Percentiles rank a stretch among this genome's conserved stretches.
These are phyloP conservation scores for Arctopsyche grandis DNA, from an alignment of 1,140 invertebrate genomes.

Conservation along the genomic window DNA sequence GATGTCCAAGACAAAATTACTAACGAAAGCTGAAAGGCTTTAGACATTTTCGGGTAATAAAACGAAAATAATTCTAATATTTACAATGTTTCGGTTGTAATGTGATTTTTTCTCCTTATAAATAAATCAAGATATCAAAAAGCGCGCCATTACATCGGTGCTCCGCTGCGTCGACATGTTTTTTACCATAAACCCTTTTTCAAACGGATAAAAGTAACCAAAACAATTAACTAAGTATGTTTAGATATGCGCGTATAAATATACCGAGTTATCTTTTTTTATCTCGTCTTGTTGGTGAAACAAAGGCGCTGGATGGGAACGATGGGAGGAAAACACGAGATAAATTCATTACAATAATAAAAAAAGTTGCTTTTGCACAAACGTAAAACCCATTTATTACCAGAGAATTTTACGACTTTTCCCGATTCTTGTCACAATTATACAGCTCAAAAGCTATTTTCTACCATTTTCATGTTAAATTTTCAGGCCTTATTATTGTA, in stretches of 20 bases:
- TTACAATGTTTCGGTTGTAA: too few relatives aligned
- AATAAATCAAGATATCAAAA: slow-evolving; percentile 11
- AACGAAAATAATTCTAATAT: too few relatives aligned
- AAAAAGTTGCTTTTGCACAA: background rate
- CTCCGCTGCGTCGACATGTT: background rate
- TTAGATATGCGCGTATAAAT: background rate
- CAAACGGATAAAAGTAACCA: too few relatives aligned
- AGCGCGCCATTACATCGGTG: background rate
- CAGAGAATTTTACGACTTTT: background rate
- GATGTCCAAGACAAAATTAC: too few relatives aligned
- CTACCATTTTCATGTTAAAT: too few relatives aligned
- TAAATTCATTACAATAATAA: slow-evolving; percentile 20
- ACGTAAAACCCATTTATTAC: slow-evolving; percentile 17
- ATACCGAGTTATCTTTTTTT: background rate
- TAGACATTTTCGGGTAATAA: too few relatives aligned
- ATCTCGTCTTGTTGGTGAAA: background rate
- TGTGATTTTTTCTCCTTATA: background rate
- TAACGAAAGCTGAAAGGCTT: too few relatives aligned
- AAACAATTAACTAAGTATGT: too few relatives aligned
- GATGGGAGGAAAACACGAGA: background rate
- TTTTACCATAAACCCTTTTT: too few relatives aligned
- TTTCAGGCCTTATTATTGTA: too few relatives aligned
- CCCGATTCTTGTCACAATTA: background rate
- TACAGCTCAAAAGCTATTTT: too few relatives aligned
- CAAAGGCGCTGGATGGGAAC: background rate